phyloP scores from a whole-genome alignment of 2,113 vertebrate species.

The Apteryx mantelli region DNA sequence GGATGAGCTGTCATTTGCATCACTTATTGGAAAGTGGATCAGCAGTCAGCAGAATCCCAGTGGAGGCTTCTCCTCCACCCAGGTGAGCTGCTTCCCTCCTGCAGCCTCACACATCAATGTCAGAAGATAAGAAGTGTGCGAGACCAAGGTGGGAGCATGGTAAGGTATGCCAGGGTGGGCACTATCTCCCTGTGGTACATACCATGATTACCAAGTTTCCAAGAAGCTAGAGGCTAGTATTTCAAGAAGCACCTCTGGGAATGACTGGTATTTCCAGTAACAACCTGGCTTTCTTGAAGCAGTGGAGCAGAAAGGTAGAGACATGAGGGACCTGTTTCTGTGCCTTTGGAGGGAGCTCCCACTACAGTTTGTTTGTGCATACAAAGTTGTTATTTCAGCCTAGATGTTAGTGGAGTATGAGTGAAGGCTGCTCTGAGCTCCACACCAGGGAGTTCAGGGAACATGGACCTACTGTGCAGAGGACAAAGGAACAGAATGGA shows the following conservation, averaged over 20 bases:
- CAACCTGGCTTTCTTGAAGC: not conserved
- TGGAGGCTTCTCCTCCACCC: constrained; percentile 79
- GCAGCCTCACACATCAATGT: fast-evolving
- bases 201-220: not conserved
- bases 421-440: not conserved
- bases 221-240: fast-evolving
- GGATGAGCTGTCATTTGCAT: constrained; percentile 5
- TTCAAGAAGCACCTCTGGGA: not conserved
- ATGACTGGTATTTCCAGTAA: fast-evolving
- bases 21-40: constrained; percentile 65
- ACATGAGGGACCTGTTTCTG: not conserved
- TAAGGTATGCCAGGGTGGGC: not conserved
- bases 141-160: not conserved
- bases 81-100: constrained; percentile 59
- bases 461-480: not conserved
- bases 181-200: not conserved
- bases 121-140: not conserved
- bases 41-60: constrained; percentile 74
- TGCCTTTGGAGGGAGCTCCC: not conserved
- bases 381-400: not conserved
- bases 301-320: not conserved
- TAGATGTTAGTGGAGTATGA: not conserved
- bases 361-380: not conserved
- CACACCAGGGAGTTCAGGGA: not conserved
- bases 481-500: not conserved